Evolutionary conservation across 2,888 invertebrate genomes (phyloP), one percentile per base, ranked within the genome.

Genomic region (Watsonalla binaria): DNA sequence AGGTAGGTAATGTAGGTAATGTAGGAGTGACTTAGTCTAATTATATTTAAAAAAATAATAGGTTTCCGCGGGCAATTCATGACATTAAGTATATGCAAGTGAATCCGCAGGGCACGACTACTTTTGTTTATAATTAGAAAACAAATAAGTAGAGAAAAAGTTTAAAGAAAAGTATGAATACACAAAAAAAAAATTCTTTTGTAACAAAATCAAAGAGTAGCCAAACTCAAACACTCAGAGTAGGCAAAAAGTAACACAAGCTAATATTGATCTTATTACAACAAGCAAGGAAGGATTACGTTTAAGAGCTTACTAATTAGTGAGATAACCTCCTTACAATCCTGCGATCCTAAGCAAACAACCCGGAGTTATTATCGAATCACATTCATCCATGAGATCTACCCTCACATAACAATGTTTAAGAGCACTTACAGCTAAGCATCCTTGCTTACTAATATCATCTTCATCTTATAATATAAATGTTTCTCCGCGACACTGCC

Each of bases 301-400:
- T 79, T 66, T 81, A 80, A 83, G 82, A 83, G 82, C 80, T 77
- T 77, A 74, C 83, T 89, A 86, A 89, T 86, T 86, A 82, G 74
- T 76, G 74, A 79, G 78, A 80, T 83, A 86, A 82, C 82, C 82
- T 80, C 74, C 75, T 80, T 77, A 78, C 79, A 78, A 78, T 78
- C 76, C 71, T 62, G 65, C 70, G 78, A 82, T 89, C 87, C 88
- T 89, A 78, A 78, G 74, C 75, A 81, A 85, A 88, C 86, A 86
- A 69, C 71, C 70, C 72, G 62, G 15, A 9, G 49, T 37, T 68
- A 37, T 14, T 49, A 49, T 37, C 37, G 37, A 49, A 63, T 63
- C 65, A 68, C 60, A 63, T 62, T 63, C 57, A 58, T 61, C 60
- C 60, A 33, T 42, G 42, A 42, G 60, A 65, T 62, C 62, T 68